phyloP scores from a whole-genome alignment of 2,888 invertebrate species.

The Callimorpha dominula region DNA sequence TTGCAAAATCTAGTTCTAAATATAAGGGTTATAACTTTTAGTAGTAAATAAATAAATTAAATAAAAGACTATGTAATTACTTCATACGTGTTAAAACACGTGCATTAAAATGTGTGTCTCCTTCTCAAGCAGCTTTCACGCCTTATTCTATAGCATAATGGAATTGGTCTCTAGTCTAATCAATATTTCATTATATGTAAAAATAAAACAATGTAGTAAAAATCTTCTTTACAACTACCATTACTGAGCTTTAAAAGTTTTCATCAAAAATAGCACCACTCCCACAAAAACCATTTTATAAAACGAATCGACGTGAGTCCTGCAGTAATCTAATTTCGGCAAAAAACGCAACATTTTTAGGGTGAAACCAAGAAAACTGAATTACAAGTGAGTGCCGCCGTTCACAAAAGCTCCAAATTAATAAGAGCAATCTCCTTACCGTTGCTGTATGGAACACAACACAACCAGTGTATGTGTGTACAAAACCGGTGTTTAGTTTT shows the following conservation, averaged over 20 bases:
- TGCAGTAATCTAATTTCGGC: not conserved
- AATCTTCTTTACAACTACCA: not conserved
- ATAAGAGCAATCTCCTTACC: not conserved
- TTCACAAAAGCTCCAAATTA: conserved; percentile 5
- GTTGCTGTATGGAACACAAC: not conserved
- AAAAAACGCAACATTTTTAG: conserved; percentile 1
- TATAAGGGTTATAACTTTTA: no score
- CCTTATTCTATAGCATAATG: no score
- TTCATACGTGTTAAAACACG: no score
- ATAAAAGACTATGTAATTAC: no score
- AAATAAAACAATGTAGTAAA: no score
- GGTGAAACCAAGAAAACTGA: conserved; percentile 2
- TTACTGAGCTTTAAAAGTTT: not conserved
- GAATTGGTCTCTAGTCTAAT: no score
- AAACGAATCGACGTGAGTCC: not conserved
- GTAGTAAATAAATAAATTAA: no score
- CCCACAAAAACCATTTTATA: not conserved
- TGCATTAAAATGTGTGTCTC: no score
- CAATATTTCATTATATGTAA: no score
- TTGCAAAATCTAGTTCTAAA: no score
- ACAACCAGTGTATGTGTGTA: not conserved
- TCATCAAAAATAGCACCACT: not conserved
- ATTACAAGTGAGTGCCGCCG: conserved; percentile 7
- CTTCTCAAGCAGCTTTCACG: no score
- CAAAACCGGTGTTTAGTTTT: no score